These are phyloP conservation scores for Epinotia bilunana DNA, from an alignment of 2,888 invertebrate genomes.

Conservation along the genomic window DNA sequence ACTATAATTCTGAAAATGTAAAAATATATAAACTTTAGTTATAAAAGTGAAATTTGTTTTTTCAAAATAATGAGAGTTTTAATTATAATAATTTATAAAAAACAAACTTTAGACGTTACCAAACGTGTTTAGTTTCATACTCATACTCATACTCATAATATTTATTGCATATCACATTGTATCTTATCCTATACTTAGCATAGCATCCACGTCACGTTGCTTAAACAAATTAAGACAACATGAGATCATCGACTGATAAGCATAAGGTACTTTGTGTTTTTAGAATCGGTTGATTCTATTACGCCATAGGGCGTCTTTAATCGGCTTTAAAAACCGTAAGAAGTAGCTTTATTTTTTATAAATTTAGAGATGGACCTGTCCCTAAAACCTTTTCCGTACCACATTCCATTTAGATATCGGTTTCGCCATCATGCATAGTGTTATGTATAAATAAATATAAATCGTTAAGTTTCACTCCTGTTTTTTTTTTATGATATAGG, in stretches of 20 bases:
- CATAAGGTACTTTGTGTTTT: conserved; percentile 23
- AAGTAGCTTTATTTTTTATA: neutral
- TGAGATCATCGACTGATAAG: conserved; percentile 40
- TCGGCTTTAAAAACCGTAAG: neutral
- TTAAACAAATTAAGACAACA: conserved; percentile 8
- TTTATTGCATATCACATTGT: too few species aligned
- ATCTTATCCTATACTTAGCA: too few species aligned
- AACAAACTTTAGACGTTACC: neutral
- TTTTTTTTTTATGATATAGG: too few species aligned
- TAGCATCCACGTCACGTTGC: neutral
- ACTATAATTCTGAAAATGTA: neutral
- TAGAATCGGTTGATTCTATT: neutral
- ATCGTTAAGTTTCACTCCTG: too few species aligned
- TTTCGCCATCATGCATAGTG: too few species aligned
- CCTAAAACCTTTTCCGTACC: too few species aligned
- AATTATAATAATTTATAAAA: neutral
- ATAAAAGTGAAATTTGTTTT: too few species aligned
- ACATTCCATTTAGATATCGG: too few species aligned
- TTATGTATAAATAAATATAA: neutral
- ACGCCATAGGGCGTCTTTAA: neutral
- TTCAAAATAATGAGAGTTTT: too few species aligned
- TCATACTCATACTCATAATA: too few species aligned
- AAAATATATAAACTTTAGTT: neutral
- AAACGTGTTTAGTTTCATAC: conserved; percentile 5
- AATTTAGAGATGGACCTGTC: neutral